phyloP scores from a whole-genome alignment of 2,888 invertebrate species.

The Rugalucina vietnamica region DNA sequence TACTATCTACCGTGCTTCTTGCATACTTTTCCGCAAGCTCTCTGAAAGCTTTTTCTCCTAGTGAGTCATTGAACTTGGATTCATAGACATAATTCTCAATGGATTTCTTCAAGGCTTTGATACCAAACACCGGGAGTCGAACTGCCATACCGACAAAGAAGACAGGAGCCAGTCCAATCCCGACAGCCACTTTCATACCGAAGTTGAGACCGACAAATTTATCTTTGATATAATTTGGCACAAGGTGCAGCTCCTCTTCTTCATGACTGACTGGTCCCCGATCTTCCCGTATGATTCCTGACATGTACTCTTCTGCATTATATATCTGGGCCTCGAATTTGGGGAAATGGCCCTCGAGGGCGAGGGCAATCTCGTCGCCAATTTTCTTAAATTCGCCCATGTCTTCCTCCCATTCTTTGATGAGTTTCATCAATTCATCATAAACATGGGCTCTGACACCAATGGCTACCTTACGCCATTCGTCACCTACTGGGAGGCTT shows the following conservation, averaged over 20 bases:
- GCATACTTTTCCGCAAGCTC: constrained; percentile 61
- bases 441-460: constrained; percentile 57
- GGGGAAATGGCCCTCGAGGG: constrained; percentile 66
- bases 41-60: constrained; percentile 42
- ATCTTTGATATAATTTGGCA: constrained; percentile 55
- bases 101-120: constrained; percentile 58
- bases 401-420: constrained; percentile 68
- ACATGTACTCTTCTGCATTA: constrained; percentile 64
- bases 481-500: constrained; percentile 29
- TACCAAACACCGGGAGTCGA: constrained; percentile 67
- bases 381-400: constrained; percentile 59
- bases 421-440: constrained; percentile 49
- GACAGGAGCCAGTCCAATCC: constrained; percentile 71
- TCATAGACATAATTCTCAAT: constrained; percentile 55
- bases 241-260: constrained; percentile 49
- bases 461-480: constrained; percentile 58
- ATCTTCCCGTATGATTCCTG: not conserved
- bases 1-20: constrained; percentile 46
- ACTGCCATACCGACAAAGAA: constrained; percentile 66
- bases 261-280: constrained; percentile 12
- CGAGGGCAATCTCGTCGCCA: constrained; percentile 55
- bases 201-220: constrained; percentile 54
- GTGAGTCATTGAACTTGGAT: constrained; percentile 50
- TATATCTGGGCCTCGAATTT: constrained; percentile 67
- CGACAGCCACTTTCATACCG: constrained; percentile 63